Evolutionary conservation across 2,797 vertebrate species (phyloP).

Genomic region (Falco cherrug): DNA sequence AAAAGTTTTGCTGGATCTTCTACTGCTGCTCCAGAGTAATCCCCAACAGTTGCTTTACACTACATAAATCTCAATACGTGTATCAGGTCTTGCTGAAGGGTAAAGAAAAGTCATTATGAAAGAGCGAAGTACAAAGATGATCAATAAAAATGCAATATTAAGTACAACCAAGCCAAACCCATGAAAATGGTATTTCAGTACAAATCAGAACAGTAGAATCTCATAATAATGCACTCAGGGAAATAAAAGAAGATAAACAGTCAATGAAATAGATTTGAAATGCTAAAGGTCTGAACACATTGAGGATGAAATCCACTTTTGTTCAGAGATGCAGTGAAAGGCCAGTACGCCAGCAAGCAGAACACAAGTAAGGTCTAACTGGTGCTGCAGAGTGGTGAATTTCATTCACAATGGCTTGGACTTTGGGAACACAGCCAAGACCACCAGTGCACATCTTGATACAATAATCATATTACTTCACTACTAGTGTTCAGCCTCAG

Average conservation of each 20-base stretch:
- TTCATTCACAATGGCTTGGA: not conserved
- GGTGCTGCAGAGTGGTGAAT: not conserved
- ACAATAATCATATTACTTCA: not conserved
- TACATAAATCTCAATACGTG: not conserved
- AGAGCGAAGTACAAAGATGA: not conserved
- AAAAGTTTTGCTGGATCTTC: not conserved
- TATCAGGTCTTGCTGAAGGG: not conserved
- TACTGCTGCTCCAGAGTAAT: not conserved
- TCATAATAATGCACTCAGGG: conserved; percentile 16
- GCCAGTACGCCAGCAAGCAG: not conserved
- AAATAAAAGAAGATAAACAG: not conserved
- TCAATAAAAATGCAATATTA: conserved; percentile 26
- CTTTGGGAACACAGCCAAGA: not conserved
- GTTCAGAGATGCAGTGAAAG: not conserved
- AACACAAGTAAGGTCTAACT: not conserved
- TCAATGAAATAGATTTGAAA: conserved; percentile 39
- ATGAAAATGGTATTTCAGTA: not conserved
- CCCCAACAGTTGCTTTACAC: not conserved
- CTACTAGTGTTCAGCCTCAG: not conserved
- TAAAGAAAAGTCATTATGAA: not conserved
- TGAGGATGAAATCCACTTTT: not conserved
- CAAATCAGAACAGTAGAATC: not conserved
- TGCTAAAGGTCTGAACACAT: not conserved
- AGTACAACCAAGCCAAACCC: not conserved
- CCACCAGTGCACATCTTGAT: not conserved